A percentile compares a stretch with the other conserved stretches of the same genome.
phyloP scores from a whole-genome alignment of 2,113 vertebrate genomes.

The Meles meles region DNA sequence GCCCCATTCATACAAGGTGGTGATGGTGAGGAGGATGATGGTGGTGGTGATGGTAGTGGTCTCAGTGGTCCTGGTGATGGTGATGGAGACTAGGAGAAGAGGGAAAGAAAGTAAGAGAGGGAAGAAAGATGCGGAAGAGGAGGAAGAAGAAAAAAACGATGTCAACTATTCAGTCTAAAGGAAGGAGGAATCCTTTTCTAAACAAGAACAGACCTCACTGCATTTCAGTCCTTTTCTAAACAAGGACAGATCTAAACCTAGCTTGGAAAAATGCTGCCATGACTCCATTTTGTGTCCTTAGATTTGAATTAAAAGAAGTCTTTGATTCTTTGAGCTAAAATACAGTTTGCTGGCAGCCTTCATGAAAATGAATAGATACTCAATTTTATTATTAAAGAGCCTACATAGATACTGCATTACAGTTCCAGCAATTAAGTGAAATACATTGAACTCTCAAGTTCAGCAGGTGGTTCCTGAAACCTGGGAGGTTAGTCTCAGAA shows the following conservation, averaged over 20 bases:
- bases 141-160: not conserved
- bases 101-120: not conserved
- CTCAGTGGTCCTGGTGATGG: not conserved
- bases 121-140: not conserved
- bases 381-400: not conserved
- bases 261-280: not conserved
- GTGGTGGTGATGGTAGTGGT: not conserved
- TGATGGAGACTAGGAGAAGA: not conserved
- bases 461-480: not conserved
- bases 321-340: not conserved
- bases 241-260: not conserved
- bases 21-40: too few species aligned
- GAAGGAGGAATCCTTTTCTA: not conserved
- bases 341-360: conserved; percentile 10
- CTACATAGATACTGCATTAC: not conserved
- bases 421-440: not conserved
- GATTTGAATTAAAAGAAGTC: not conserved
- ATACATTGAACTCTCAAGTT: not conserved
- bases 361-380: conserved; percentile 1
- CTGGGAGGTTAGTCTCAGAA: not conserved
- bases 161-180: not conserved
- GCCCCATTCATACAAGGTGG: not conserved
- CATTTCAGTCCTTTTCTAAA: not conserved
- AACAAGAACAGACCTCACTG: not conserved
- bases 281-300: not conserved